These are phyloP conservation scores for Hirtodrosophila cameraria DNA, from an alignment of 2,888 invertebrate species.

Conservation along the genomic window DNA sequence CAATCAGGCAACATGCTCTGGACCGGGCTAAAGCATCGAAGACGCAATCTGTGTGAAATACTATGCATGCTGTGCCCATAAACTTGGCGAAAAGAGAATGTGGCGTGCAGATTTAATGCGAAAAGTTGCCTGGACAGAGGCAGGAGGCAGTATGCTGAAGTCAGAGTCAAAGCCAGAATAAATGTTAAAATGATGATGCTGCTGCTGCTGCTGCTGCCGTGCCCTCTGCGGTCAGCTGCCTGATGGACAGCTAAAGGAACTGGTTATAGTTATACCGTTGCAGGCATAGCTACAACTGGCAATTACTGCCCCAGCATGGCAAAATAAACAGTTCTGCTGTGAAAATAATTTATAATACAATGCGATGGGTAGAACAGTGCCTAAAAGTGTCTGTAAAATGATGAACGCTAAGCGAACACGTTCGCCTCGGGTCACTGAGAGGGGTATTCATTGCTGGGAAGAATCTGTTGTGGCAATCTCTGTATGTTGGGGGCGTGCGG, in stretches of 20 bases:
- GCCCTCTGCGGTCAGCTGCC: constrained; percentile 77
- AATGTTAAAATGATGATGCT: constrained; percentile 41
- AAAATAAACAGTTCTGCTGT: constrained; percentile 51
- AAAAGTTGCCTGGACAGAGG: constrained; percentile 45
- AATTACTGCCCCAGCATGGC: constrained; percentile 62
- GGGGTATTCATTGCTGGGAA: not conserved
- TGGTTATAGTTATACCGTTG: constrained; percentile 71
- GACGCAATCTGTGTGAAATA: constrained; percentile 74
- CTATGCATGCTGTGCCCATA: constrained; percentile 64
- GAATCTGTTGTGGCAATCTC: constrained; percentile 21
- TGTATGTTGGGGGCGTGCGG: constrained; percentile 58
- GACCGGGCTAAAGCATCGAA: constrained; percentile 48
- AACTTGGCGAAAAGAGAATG: constrained; percentile 74
- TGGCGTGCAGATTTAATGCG: constrained; percentile 71
- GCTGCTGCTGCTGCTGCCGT: constrained; percentile 48
- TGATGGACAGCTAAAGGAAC: constrained; percentile 72
- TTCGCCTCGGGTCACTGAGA: constrained; percentile 40
- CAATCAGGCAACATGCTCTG: constrained; percentile 53
- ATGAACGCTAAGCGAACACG: constrained; percentile 65
- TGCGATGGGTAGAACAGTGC: constrained; percentile 41
- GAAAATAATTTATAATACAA: constrained; percentile 53
- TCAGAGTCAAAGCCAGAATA: constrained; percentile 5
- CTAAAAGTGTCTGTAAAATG: constrained; percentile 58
- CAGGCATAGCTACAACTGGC: constrained; percentile 58
- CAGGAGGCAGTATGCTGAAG: constrained; percentile 9